These are phyloP conservation scores for Eupithecia abbreviata DNA, from an alignment of 2,888 invertebrate species.

Conservation along the genomic window DNA sequence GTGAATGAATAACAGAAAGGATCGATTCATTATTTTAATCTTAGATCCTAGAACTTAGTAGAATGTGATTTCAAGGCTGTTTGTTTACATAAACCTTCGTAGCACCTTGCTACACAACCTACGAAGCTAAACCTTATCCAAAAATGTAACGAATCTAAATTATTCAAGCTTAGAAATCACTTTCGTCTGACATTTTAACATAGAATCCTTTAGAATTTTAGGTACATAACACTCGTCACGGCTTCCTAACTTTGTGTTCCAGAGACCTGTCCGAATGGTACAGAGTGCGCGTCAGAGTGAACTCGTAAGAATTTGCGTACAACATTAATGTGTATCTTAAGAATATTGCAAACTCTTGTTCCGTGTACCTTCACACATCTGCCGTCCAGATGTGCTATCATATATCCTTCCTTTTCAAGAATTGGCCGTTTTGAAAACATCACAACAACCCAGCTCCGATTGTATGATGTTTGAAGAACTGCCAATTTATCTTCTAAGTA, in stretches of 20 bases:
- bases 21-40: conserved; percentile 9
- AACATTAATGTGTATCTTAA: conserved; percentile 80
- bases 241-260: conserved; percentile 81
- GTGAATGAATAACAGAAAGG: not conserved
- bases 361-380: conserved; percentile 81
- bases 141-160: not conserved
- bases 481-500: conserved; percentile 71
- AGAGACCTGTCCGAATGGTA: conserved; percentile 90
- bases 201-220: conserved; percentile 52
- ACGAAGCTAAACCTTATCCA: not conserved
- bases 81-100: not conserved
- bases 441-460: conserved; percentile 43
- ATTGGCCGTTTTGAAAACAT: conserved; percentile 73
- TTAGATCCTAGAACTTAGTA: conserved; percentile 28
- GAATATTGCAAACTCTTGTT: conserved; percentile 78
- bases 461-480: conserved; percentile 59
- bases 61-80: conserved; percentile 36
- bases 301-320: conserved; percentile 89
- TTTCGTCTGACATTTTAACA: conserved; percentile 38
- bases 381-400: conserved; percentile 80
- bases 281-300: conserved; percentile 93
- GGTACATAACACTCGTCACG: conserved; percentile 73
- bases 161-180: conserved; percentile 41
- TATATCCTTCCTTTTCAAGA: conserved; percentile 75
- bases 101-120: conserved; percentile 6